phyloP scores from a whole-genome alignment of 2,888 invertebrate species.

The Plagodis dolabraria region DNA sequence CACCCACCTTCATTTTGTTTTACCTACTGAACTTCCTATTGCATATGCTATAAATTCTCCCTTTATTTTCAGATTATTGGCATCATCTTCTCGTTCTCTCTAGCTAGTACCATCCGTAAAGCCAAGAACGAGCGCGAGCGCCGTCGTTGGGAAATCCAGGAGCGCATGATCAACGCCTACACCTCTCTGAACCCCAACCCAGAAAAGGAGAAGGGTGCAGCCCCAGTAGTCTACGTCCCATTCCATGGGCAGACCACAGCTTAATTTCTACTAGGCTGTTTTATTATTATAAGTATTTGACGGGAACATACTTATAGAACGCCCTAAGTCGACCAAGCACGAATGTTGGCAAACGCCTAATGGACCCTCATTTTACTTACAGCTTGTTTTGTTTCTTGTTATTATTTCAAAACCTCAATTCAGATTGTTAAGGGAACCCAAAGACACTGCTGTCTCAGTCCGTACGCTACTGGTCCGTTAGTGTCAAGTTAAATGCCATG shows the following conservation, averaged over 20 bases:
- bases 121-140: slow-evolving; percentile 90
- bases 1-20: too few species aligned
- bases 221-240: slow-evolving; percentile 78
- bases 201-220: slow-evolving; percentile 59
- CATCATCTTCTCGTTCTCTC: slow-evolving; percentile 94
- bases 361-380: slow-evolving; percentile 3
- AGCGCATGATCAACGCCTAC: slow-evolving; percentile 82
- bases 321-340: background rate
- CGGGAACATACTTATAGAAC: too few species aligned
- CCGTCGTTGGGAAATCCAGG: slow-evolving; percentile 88
- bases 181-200: slow-evolving; percentile 76
- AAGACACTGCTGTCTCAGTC: too few species aligned
- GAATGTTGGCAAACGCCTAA: too few species aligned
- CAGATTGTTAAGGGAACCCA: too few species aligned
- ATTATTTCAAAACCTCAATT: too few species aligned
- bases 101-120: slow-evolving; percentile 93
- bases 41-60: background rate
- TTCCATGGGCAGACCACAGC: slow-evolving; percentile 75
- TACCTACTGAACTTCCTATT: too few species aligned
- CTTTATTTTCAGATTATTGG: slow-evolving; percentile 89
- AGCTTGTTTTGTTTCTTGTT: too few species aligned
- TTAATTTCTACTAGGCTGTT: slow-evolving; percentile 37
- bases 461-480: too few species aligned
- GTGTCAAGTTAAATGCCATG: too few species aligned
- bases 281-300: too few species aligned